phyloP scores from a whole-genome alignment of 2,888 invertebrate genomes.

The Papilio demoleus region DNA sequence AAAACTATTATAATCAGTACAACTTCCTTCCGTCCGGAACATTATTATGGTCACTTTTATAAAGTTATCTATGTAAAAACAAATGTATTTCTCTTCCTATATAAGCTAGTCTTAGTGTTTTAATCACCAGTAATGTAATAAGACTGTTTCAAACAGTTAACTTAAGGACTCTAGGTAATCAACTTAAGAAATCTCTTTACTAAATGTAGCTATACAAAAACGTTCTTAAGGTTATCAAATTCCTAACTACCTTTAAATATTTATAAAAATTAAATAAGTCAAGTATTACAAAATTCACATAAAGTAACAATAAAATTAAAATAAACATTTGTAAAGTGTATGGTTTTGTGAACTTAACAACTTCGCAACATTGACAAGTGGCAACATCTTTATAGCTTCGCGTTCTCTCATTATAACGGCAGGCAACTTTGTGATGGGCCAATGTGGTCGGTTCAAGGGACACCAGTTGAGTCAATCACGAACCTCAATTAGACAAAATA shows the following conservation, averaged over 20 bases:
- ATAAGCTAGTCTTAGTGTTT: not conserved
- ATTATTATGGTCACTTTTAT: not conserved
- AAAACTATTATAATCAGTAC: not conserved
- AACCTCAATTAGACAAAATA: slow-evolving; percentile 24
- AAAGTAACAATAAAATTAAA: slow-evolving; percentile 40
- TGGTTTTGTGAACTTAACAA: slow-evolving; percentile 38
- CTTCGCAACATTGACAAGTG: slow-evolving; percentile 53
- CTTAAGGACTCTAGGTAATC: too few species aligned
- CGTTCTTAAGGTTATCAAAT: not conserved
- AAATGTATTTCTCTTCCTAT: not conserved
- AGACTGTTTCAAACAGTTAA: too few species aligned
- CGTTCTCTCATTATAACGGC: slow-evolving; percentile 53
- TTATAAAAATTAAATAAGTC: not conserved
- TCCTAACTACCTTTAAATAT: not conserved
- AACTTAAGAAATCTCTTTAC: not conserved
- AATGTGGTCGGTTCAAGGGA: slow-evolving; percentile 53
- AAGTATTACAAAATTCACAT: slow-evolving; percentile 1
- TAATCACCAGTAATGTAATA: too few species aligned
- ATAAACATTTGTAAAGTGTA: slow-evolving; percentile 13
- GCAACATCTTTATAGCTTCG: slow-evolving; percentile 52
- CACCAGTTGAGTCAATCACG: slow-evolving; percentile 47
- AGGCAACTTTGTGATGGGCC: slow-evolving; percentile 55
- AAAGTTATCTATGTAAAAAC: not conserved
- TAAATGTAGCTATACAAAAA: not conserved
- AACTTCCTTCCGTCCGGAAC: not conserved